Evolutionary conservation across 2,888 invertebrate species (phyloP), one percentile per base, ranked within the genome.

Genomic region (Aporophyla lueneburgensis): DNA sequence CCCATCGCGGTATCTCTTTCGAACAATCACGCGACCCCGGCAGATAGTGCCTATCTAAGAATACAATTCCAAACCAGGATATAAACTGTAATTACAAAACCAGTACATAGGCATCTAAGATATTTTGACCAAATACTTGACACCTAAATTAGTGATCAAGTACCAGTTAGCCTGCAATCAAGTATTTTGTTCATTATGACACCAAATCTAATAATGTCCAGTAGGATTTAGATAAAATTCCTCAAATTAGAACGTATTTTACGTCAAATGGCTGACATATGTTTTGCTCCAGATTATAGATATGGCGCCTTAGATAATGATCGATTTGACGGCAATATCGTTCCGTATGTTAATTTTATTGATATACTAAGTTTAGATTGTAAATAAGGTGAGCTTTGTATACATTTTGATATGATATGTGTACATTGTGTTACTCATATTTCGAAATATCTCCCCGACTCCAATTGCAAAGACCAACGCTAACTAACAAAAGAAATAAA

Each of bases 221-320:
- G 54, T 58, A 62, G 58, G 58, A 83, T 82, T 82, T 54, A 71
- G 83, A 80, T 83, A 61, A 80, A 33, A 78, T 79, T 74, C 58
- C 68, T 58, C 51, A 46, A 77, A 71, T 63, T 61, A 67, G 33
- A 61, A 81, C 71, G 40, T 62, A 70, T 43, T 74, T 70, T 40
- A 71, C n/a, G 59, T 65, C 27, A 24, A 66, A 62, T 58, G 14
- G 10, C n/a, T 76, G 67, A 74, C 73, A 82, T 68, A 69, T 82
- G 68, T 78, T 67, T 59, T 58, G 43, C 7, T 16, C 2, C 10
- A 56, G 66, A 77, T 81, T 67, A 69, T 12, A 58, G 53, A 72
- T 70, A 70, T 59, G 72, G 73, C 56, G 67, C 43, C 59, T 54
- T 14, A 54, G 75, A 83, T 73, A 73, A 27, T 58, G 53, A 65